These are phyloP conservation scores for Brachyptera putata DNA, from an alignment of 2,888 invertebrate species.

Conservation along the genomic window DNA sequence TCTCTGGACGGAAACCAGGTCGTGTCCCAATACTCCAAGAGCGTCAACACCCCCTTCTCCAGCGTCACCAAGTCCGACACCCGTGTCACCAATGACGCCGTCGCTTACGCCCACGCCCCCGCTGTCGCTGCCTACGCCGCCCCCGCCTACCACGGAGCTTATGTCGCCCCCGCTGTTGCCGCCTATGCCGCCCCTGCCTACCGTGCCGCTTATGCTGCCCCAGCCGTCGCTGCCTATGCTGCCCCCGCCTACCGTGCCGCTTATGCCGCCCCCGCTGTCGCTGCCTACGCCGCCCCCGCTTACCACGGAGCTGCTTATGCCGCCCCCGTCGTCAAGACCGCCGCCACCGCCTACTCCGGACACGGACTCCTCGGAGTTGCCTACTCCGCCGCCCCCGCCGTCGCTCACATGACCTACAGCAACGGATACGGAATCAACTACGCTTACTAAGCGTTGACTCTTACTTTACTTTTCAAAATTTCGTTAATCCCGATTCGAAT, in stretches of 20 bases:
- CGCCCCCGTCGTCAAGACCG: constrained; percentile 34
- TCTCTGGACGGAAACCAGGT: constrained; percentile 53
- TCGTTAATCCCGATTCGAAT: background rate
- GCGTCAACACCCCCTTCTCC: constrained; percentile 56
- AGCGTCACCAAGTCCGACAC: constrained; percentile 57
- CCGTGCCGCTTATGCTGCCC: constrained; percentile 36
- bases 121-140: constrained; percentile 39
- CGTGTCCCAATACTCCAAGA: constrained; percentile 55
- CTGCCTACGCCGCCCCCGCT: constrained; percentile 29
- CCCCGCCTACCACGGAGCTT: constrained; percentile 28
- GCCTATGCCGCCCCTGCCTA: constrained; percentile 38
- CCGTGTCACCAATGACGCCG: constrained; percentile 54
- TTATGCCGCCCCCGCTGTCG: constrained; percentile 31
- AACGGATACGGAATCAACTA: constrained; percentile 55
- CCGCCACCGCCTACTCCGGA: constrained; percentile 30
- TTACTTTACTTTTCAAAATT: background rate
- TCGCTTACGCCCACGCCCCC: constrained; percentile 40
- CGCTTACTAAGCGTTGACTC: constrained; percentile 47
- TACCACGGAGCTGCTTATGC: constrained; percentile 55
- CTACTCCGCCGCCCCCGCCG: constrained; percentile 57
- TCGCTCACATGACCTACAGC: constrained; percentile 58
- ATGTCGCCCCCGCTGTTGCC: constrained; percentile 12
- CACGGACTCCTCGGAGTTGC: constrained; percentile 53
- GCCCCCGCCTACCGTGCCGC: constrained; percentile 28
- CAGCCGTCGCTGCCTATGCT: constrained; percentile 29